Evolutionary conservation across 2,113 vertebrate genomes (phyloP).

Genomic region (Onychorhynchus coronatus): DNA sequence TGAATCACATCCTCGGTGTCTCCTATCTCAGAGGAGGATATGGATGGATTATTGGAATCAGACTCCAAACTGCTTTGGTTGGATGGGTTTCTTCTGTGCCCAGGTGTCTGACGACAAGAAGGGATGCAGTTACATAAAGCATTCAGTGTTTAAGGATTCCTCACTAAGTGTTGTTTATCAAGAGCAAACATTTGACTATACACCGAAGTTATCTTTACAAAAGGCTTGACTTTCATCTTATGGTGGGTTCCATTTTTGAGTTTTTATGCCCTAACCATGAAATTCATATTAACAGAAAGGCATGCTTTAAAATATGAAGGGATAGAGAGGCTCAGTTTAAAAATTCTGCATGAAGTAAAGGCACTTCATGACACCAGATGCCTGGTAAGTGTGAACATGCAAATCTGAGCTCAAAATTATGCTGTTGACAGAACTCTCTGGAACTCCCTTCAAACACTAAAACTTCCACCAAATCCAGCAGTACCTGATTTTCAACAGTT

Average conservation of each 20-base stretch:
- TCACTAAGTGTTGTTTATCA: background rate
- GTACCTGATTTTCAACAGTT: background rate
- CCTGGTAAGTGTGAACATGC: background rate
- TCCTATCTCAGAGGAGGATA: constrained; percentile 88
- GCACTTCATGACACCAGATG: background rate
- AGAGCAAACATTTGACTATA: background rate
- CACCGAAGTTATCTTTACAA: background rate
- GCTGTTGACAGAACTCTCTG: background rate
- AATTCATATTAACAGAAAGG: too few species aligned
- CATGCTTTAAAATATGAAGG: background rate
- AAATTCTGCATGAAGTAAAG: background rate
- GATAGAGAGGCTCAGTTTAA: background rate
- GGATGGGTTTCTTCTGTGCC: constrained; percentile 87
- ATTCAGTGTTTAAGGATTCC: background rate
- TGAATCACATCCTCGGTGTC: constrained; percentile 88
- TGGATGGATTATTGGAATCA: constrained; percentile 89
- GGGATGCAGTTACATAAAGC: background rate
- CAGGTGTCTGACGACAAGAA: constrained; percentile 71
- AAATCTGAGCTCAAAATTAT: background rate
- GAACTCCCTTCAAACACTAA: background rate
- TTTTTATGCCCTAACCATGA: background rate
- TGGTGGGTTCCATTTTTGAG: background rate
- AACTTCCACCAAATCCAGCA: background rate
- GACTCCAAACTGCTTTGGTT: constrained; percentile 94
- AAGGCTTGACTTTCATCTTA: background rate